Base-by-base conservation (phyloP, 2,888 invertebrate species). In the Leptogaster cylindrica region DNA sequence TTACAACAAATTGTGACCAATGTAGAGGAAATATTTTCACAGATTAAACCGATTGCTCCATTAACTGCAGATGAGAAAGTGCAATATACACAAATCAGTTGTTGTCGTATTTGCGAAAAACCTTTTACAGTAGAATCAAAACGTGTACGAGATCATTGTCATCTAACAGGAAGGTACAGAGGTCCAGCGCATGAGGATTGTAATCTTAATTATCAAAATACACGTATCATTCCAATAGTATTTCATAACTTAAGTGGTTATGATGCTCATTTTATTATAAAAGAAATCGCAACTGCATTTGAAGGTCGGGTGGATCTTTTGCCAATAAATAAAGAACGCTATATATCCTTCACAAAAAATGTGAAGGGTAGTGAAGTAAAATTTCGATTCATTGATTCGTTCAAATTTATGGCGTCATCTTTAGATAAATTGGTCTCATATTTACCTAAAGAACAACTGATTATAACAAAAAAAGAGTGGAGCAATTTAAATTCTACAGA, bases 291-390 rank as follows among this genome's bases (percentile, higher is more conserved):
- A 16, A 33, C 33, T 16, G 33, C 8, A 16, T 16, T 33, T 28
- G 6, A 33, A 16, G 55, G 33, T 18, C 12, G 16, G 10, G 18
- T 28, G 2, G 33, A 14, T 65, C 73, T 6, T 74, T 76, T 52
- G 71, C 75, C 48, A 8, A 14, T 48, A 25, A 48, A 48, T 25
- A 48, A 75, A 66, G 76, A 76, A 71, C 72, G 70, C 70, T 76
- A 75, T 67, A 74, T 76, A 18, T 75, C 75, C n/a, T 75, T 77
- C 65, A 68, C 73, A 12, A 77, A 76, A 71, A 7, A n/a, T n/a
- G n/a, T n/a, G n/a, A n/a, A n/a, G 31, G 31, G 31, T 7, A 31
- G 31, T 31, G 31, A 31, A 7, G 10, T 31, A 7, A 31, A 31
- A 31, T 8, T 31, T 31, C 31, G 10, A 7, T 31, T 31, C 10